These are phyloP conservation scores for Gobio occitaniae DNA, from an alignment of 2,797 vertebrate genomes.

Conservation along the genomic window DNA sequence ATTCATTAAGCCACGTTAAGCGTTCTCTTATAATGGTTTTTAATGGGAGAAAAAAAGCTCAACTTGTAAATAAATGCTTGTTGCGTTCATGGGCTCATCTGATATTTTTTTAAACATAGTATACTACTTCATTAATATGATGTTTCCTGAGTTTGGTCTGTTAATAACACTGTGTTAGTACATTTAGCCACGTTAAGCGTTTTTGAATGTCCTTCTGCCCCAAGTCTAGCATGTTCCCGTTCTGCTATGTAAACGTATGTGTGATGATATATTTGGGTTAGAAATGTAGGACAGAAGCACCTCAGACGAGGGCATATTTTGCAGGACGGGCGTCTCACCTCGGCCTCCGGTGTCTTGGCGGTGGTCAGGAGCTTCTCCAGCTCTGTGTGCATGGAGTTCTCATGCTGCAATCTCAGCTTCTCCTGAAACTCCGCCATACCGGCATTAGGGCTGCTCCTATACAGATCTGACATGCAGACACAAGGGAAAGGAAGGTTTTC, in stretches of 20 bases:
- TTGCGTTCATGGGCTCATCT: too few relatives aligned
- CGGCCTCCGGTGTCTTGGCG: constrained; percentile 75
- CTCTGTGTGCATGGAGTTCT: constrained; percentile 92
- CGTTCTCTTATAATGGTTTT: too few relatives aligned
- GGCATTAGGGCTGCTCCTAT: constrained; percentile 81
- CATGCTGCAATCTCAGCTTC: constrained; percentile 92
- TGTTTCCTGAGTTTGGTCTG: too few relatives aligned
- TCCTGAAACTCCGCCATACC: constrained; percentile 93
- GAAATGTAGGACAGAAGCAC: background rate
- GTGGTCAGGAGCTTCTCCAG: constrained; percentile 87
- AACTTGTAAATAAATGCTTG: too few relatives aligned
- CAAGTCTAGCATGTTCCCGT: background rate
- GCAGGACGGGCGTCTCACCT: constrained; percentile 77
- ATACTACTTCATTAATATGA: too few relatives aligned
- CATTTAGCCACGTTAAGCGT: too few relatives aligned
- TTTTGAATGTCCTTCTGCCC: too few relatives aligned
- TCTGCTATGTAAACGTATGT: background rate
- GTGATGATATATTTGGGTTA: constrained; percentile 12
- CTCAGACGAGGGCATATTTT: background rate
- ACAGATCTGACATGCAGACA: constrained; percentile 78
- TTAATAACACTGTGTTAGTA: too few relatives aligned
- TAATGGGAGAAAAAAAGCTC: too few relatives aligned
- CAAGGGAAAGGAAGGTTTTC: background rate
- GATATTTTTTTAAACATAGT: too few relatives aligned
- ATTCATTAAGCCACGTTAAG: too few relatives aligned